phyloP scores from a whole-genome alignment of 2,113 vertebrate species.

The Cyprinodon variegatus region DNA sequence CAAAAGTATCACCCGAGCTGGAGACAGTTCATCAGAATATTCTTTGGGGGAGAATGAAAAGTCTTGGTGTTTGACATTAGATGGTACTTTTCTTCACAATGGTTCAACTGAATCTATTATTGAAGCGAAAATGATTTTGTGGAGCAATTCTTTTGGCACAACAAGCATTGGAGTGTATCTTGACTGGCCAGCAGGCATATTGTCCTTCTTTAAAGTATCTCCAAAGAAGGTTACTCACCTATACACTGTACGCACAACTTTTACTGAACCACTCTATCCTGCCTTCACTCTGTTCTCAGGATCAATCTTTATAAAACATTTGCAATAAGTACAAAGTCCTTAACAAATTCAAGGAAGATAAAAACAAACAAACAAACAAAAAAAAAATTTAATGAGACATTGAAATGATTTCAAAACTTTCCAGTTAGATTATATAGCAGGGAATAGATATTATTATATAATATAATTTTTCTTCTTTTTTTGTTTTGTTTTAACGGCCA shows the following conservation, averaged over 20 bases:
- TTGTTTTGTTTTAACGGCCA: too few species aligned
- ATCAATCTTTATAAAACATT: slow-evolving; percentile 2
- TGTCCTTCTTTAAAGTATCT: slow-evolving; percentile 40
- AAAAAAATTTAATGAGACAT: too few species aligned
- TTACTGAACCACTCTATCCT: slow-evolving; percentile 41
- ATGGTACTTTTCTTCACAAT: slow-evolving; percentile 4
- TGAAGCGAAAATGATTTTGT: accelerated
- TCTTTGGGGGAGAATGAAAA: slow-evolving; percentile 9
- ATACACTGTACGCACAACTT: slow-evolving; percentile 29
- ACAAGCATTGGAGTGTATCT: slow-evolving; percentile 30
- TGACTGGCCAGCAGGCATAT: slow-evolving; percentile 43
- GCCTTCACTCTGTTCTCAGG: accelerated
- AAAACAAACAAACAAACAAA: too few species aligned
- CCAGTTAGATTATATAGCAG: too few species aligned
- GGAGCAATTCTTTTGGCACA: too few species aligned
- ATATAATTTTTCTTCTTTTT: too few species aligned
- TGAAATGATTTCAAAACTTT: too few species aligned
- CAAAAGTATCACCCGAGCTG: slow-evolving; percentile 19
- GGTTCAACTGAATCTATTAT: neutral
- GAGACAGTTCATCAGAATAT: neutral
- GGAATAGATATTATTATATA: too few species aligned
- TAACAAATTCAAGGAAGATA: too few species aligned
- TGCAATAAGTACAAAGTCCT: neutral
- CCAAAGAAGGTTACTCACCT: slow-evolving; percentile 23
- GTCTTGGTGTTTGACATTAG: slow-evolving; percentile 15